phyloP scores from a whole-genome alignment of 2,113 vertebrate species.

The Lethenteron reissneri region DNA sequence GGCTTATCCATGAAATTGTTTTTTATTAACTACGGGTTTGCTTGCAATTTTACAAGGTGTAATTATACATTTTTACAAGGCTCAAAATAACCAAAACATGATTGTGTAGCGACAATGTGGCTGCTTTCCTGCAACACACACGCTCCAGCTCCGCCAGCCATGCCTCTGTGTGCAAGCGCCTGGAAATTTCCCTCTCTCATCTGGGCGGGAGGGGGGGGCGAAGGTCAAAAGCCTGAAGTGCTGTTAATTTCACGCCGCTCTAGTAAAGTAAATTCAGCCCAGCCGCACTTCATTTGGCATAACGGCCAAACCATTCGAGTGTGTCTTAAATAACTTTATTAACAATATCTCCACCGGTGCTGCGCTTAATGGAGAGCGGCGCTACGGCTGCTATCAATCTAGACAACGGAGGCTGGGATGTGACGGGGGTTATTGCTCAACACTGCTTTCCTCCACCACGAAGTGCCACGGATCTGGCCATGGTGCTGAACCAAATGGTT shows the following conservation, averaged over 20 bases:
- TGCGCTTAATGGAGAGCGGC: constrained; percentile 2
- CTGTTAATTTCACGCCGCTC: constrained; percentile 7
- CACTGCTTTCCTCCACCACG: no score
- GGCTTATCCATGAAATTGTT: no score
- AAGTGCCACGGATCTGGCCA: no score
- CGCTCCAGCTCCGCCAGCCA: not conserved
- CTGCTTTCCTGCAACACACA: no score
- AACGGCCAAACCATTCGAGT: constrained; percentile 6
- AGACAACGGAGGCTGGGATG: not conserved
- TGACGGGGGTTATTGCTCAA: no score
- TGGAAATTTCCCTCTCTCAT: constrained; percentile 6
- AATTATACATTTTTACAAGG: no score
- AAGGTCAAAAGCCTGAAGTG: constrained; percentile 6
- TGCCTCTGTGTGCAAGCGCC: constrained; percentile 1
- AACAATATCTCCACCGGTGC: constrained; percentile 3
- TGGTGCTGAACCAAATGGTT: no score
- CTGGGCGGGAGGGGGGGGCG: constrained; percentile 3
- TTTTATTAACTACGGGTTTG: no score
- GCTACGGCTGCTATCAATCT: constrained; percentile 4
- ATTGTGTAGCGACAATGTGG: no score
- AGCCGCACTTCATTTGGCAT: constrained; percentile 7
- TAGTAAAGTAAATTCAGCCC: constrained; percentile 6
- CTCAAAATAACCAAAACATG: no score
- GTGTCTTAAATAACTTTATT: constrained; percentile 7
- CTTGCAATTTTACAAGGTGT: no score